Evolutionary conservation across 2,113 vertebrate species (phyloP), one percentile per base, ranked within the genome.

Genomic region (Rhinichthys klamathensis): DNA sequence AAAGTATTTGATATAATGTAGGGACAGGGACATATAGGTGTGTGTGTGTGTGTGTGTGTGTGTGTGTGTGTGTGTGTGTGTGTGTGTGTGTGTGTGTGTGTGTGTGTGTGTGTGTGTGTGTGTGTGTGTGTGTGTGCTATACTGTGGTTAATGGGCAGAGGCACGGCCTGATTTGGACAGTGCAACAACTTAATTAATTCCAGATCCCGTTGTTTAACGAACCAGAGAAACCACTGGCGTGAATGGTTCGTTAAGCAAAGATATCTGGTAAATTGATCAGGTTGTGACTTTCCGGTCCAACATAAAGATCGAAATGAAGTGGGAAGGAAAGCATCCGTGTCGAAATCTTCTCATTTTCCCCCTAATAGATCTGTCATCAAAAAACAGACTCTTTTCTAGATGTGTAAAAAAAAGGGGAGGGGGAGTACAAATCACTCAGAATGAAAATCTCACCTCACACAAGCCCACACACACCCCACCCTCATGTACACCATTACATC

Each of bases 151-250:
- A 44, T n/a, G 9, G 32, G 12, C 23, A 49, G n/a, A 80, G 32
- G 32, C n/a, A 15, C 58, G 38, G 21, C 67, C 30, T 49, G 41
- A 49, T 51, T 54, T 16, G 30, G 15, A 54, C 21, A 72, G 13
- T 27, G 35, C 21, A 41, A 75, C 30, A 60, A 27, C 54, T 75
- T 80, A 70, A 92, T 92, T 91, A 92, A 91, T 90, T 81, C 83
- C 16, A 35, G 23, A 80, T 88, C 70, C 75, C 10, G 65, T 72
- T 88, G 85, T 85, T 87, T 90, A 90, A 92, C 82, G 18, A 88
- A 86, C 87, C 86, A n/a, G 25, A 0, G 44, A 73, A 32, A 27
- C 61, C 25, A 27, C 41, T 60, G 30, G 77, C 9, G 32, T 56
- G 38, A 10, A 72, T 58, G 81, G 65, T 72, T 83, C 49, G 81